A percentile compares a stretch with the other conserved stretches of the same genome.
Conservation (phyloP, 1,140 invertebrate genomes). For the Atta colombica region DNA sequence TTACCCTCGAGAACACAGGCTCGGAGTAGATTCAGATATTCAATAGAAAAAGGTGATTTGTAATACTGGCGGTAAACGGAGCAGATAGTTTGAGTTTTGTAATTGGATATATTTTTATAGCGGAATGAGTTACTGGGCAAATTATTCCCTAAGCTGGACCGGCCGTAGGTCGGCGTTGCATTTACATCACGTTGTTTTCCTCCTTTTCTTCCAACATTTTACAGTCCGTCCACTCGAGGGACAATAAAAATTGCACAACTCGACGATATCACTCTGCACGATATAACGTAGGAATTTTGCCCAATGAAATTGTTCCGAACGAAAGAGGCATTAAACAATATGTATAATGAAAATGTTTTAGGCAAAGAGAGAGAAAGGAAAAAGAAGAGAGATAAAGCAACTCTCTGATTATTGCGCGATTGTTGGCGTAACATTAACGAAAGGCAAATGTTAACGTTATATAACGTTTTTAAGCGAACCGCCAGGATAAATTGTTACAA, state of each 20-base stretch:
- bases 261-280: slow-evolving; percentile 52
- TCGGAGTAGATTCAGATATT: slow-evolving; percentile 6
- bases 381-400: neutral
- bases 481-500: slow-evolving; percentile 57
- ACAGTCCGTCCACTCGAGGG: slow-evolving; percentile 59
- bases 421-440: slow-evolving; percentile 43
- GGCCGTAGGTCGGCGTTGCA: slow-evolving; percentile 48
- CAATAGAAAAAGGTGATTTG: slow-evolving; percentile 54
- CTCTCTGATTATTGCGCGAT: slow-evolving; percentile 11
- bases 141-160: slow-evolving; percentile 59
- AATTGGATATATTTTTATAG: slow-evolving; percentile 68
- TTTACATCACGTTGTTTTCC: slow-evolving; percentile 45
- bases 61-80: slow-evolving; percentile 30
- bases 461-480: slow-evolving; percentile 44
- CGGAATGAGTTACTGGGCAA: slow-evolving; percentile 55
- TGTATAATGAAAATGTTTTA: slow-evolving; percentile 65
- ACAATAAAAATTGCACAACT: slow-evolving; percentile 73
- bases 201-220: slow-evolving; percentile 67
- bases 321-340: slow-evolving; percentile 64
- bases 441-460: slow-evolving; percentile 49
- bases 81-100: slow-evolving; percentile 65
- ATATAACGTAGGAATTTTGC: slow-evolving; percentile 64
- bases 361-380: neutral
- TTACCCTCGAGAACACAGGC: neutral
- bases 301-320: slow-evolving; percentile 70